Base-by-base conservation (phyloP, 2,888 invertebrate species). In the Drosophila kanekoi region DNA sequence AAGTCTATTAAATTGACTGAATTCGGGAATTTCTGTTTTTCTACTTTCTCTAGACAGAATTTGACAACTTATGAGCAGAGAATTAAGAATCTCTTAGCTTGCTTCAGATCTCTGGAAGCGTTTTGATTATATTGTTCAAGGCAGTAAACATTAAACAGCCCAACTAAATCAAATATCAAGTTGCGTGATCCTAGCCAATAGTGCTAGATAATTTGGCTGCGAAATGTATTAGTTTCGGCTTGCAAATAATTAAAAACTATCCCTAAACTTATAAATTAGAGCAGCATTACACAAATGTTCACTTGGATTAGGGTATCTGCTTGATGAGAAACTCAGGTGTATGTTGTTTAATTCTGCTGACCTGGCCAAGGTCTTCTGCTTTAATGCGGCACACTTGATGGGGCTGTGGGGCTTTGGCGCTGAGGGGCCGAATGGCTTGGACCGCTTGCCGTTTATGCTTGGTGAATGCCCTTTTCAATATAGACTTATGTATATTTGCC, bases 401-500 rank as follows among this genome's bases (percentile, higher is more conserved):
- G 14, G 28, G 38, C 20, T 14, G 13, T n/a, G 14, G 16, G 5
- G 4, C 44, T 48, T 18, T 28, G 37, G 16, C 20, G 49, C 49
- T 20, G 1, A 38, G 23, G 38, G 38, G 10, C 20, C 5, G 28
- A 28, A 28, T 28, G 28, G 28, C 28, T 8, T 8, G 28, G 28
- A 8, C 28, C 2, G 28, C 28, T 28, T 28, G 18, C 54, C 40
- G 23, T 45, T 56, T 47, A 23, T 56, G 43, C 23, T 35, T 47
- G 53, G 45, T 28, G 52, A 40, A 38, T 62, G 52, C 32, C 67
- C 48, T 37, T 62, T 62, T 49, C 45, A 48, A 44, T 43, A 57
- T 44, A 54, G 44, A 48, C 57, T 45, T 65, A 76, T 70, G 53
- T 51, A 71, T 53, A 48, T 53, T 60, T 62, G 65, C 76, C 77